phyloP scores from a whole-genome alignment of 2,888 invertebrate genomes.

The Polymixis lichenea region DNA sequence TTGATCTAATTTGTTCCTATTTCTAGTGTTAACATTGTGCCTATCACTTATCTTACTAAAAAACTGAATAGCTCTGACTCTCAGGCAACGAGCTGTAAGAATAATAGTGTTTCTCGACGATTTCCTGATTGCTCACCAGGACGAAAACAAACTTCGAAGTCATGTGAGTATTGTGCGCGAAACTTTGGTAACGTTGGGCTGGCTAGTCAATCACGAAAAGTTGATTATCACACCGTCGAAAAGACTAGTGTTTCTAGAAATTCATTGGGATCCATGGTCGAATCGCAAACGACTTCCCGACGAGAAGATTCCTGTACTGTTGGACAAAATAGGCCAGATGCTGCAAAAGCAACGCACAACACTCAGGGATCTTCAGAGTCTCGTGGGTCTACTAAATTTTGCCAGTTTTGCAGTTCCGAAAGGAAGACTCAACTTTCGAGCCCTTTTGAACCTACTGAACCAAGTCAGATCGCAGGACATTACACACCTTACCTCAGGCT shows the following conservation, averaged over 20 bases:
- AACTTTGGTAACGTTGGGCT: too few relatives aligned
- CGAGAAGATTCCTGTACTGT: neutral
- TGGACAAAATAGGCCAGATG: neutral
- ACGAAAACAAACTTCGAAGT: neutral
- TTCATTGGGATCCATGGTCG: neutral
- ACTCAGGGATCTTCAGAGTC: too few relatives aligned
- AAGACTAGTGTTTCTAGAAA: neutral
- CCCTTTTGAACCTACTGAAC: neutral
- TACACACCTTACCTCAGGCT: constrained; percentile 10
- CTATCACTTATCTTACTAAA: too few relatives aligned
- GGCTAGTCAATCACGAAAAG: too few relatives aligned
- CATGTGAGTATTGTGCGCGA: too few relatives aligned
- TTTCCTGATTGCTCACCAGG: neutral
- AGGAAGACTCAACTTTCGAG: too few relatives aligned
- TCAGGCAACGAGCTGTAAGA: neutral
- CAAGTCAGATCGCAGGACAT: neutral
- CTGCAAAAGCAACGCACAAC: neutral
- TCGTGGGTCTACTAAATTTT: too few relatives aligned
- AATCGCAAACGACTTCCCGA: neutral
- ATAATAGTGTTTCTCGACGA: neutral
- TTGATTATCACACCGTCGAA: neutral
- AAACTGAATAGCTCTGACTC: constrained; percentile 1
- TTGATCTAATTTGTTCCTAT: too few relatives aligned
- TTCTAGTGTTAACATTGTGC: too few relatives aligned
- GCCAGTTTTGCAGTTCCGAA: too few relatives aligned